Evolutionary conservation across 2,888 invertebrate genomes (phyloP), one percentile per base, ranked within the genome.

Genomic region (Dasysyrphus albostriatus): DNA sequence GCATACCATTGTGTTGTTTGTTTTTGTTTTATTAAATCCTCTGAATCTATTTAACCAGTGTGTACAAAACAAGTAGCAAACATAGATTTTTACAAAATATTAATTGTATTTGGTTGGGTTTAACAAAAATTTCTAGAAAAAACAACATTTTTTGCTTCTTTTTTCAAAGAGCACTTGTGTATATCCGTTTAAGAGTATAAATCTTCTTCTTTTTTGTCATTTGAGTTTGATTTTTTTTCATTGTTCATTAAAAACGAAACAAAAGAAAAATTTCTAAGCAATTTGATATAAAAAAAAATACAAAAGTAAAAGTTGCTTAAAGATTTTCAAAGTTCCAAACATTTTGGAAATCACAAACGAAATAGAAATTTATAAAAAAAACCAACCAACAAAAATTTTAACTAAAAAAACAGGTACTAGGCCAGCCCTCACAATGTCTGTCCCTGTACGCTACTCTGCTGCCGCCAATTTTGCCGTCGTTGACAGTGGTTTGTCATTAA

Each of bases 351-450:
- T n/a, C 34, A 37, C 2, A 63, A 70, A 65, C 58, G 61, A 72
- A 63, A 70, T 39, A 81, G 44, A 80, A 73, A 76, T 65, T 51
- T 32, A 32, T 7, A 77, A n/a, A 42, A 75, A 81, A 85, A 85
- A 82, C 81, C 75, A 81, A 85, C 85, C 81, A 85, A 85, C 67
- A 65, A 58, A 47, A 58, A 85, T 67, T 78, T 74, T 61, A 74
- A 80, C 42, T 56, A 61, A 82, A 77, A 37, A 67, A 74, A 75
- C 89, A 93, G 93, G 93, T 93, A 93, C 93, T 93, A 93, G 93
- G 93, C 93, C 93, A 93, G 93, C 93, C 93, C 93, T 93, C 92
- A 92, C 91, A 92, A 93, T 93, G 93, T 93, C 93, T 93, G 93
- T 92, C 92, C 92, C 93, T 93, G 92, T 92, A 92, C 92, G 92